These are phyloP conservation scores for Dyspetes luteomarginatus DNA, from an alignment of 2,888 invertebrate genomes.

Conservation along the genomic window DNA sequence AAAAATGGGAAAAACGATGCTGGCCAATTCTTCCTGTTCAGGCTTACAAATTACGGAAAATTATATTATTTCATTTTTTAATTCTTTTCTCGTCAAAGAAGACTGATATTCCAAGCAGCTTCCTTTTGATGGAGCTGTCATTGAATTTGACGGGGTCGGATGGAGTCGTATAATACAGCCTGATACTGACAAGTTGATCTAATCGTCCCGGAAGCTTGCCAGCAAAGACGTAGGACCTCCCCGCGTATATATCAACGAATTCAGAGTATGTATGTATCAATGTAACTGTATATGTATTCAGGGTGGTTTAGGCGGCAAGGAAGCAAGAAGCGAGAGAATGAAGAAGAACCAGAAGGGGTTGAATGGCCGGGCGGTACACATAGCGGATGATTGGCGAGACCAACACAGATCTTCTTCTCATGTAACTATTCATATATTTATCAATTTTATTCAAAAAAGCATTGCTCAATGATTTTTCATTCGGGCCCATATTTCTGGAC, in stretches of 20 bases:
- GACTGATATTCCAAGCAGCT: background rate
- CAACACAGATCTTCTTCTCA: no score
- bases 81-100: background rate
- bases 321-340: conserved; percentile 54
- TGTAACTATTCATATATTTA: no score
- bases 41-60: background rate
- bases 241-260: no score
- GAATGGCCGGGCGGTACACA: no score
- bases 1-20: background rate
- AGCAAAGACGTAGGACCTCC: conserved; percentile 47
- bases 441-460: no score
- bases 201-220: conserved; percentile 65
- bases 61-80: background rate
- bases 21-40: background rate
- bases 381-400: no score
- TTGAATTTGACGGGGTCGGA: conserved; percentile 36
- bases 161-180: conserved; percentile 35
- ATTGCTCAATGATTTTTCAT: no score
- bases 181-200: conserved; percentile 65
- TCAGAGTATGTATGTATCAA: background rate
- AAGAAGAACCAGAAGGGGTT: no score
- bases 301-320: conserved; percentile 44
- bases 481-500: no score
- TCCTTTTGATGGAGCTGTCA: background rate
- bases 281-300: background rate